phyloP scores from a whole-genome alignment of 2,888 invertebrate species.

The Apeira syringaria region DNA sequence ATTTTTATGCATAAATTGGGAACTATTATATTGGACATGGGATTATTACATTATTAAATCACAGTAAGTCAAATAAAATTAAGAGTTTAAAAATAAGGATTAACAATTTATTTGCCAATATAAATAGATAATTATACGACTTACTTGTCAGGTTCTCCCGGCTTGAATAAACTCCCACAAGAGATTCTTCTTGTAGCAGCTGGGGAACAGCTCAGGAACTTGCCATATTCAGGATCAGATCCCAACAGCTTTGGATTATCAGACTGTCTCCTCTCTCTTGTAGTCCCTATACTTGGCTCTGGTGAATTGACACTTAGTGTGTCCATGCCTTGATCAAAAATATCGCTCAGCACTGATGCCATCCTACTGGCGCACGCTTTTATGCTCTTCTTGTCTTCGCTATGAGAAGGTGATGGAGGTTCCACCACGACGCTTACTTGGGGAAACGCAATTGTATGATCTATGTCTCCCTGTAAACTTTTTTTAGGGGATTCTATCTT shows the following conservation, averaged over 20 bases:
- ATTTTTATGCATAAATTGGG: too few relatives aligned
- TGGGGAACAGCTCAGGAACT: slow-evolving; percentile 89
- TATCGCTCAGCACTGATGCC: slow-evolving; percentile 74
- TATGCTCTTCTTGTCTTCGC: slow-evolving; percentile 80
- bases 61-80: too few relatives aligned
- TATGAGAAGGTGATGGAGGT: slow-evolving; percentile 88
- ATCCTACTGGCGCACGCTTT: slow-evolving; percentile 67
- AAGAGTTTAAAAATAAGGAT: too few relatives aligned
- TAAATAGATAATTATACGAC: slow-evolving; percentile 31
- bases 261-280: slow-evolving; percentile 73
- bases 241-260: slow-evolving; percentile 85
- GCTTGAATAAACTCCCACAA: slow-evolving; percentile 94
- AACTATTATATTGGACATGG: too few relatives aligned
- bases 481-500: slow-evolving; percentile 21
- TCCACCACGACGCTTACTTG: slow-evolving; percentile 89
- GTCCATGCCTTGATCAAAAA: slow-evolving; percentile 71
- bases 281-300: slow-evolving; percentile 73
- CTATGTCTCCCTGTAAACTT: slow-evolving; percentile 19
- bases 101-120: too few relatives aligned
- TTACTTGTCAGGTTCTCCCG: slow-evolving; percentile 86
- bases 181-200: slow-evolving; percentile 95
- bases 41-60: too few relatives aligned
- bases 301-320: slow-evolving; percentile 70
- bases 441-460: slow-evolving; percentile 69
- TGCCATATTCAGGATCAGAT: slow-evolving; percentile 85